Base-by-base conservation (phyloP, 2,888 invertebrate genomes). In the Erannis defoliaria region DNA sequence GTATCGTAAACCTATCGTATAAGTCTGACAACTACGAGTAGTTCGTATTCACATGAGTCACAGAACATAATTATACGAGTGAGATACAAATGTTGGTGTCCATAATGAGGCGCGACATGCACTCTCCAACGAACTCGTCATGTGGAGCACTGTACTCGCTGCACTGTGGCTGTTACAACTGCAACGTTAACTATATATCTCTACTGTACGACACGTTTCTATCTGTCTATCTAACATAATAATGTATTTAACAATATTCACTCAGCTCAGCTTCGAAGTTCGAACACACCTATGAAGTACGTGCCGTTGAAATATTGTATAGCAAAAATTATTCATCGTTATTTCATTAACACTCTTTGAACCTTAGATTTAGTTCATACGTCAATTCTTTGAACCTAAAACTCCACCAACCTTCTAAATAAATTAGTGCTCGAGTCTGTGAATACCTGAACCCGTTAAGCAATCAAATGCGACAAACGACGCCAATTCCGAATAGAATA, bases 21-120 rank as follows among this genome's bases (percentile, higher is more conserved):
- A 4, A 4, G 9, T 9, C 8, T 6, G 26, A 9, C 26, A 26
- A 1, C 26, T 26, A 31, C 31, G 3, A 14, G 0, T 37, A 37
- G 16, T 37, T 0, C 16, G 0, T 10, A 2, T 10, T 38, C 16
- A 18, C 18, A 18, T 8, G 10, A 19, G 10, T 19, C 38, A 19
- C 37, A 37, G 37, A n/a, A n/a, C 8, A 2, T 9, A 37, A 18
- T 5, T 8, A 18, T 10, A 33, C 18, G 33, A 42, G 31, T 23
- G 18, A 35, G 12, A 10, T 43, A 43, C 29, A 43, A 50, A 37
- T 50, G 35, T 29, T 57, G 50, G 18, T 35, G 51, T 48, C 23
- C 12, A 12, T 58, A 54, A 59, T 46, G 53, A 53, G 40, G n/a
- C 40, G 18, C 46, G 53, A 19, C 19, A n/a, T 23, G 23, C n/a